Percentiles rank a stretch among this genome's conserved stretches.
These are phyloP conservation scores for Unio delphinus DNA, from an alignment of 2,888 invertebrate species.

Conservation along the genomic window DNA sequence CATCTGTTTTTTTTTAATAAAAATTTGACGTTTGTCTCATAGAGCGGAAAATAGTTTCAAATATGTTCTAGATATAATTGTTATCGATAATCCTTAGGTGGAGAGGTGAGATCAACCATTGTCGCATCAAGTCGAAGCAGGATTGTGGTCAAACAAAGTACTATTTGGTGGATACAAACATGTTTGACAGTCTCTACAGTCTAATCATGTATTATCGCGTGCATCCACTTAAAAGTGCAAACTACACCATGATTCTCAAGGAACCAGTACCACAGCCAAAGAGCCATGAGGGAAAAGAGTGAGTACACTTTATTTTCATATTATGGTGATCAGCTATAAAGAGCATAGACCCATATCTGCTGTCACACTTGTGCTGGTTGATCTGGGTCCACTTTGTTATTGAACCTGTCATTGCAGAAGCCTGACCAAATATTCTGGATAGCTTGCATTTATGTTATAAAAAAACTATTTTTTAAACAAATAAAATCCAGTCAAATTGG, in stretches of 20 bases:
- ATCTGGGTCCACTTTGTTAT: neutral
- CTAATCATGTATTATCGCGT: constrained; percentile 91
- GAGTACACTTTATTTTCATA: constrained; percentile 29
- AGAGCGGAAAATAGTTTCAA: too few species aligned
- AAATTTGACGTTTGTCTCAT: too few species aligned
- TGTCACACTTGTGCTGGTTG: neutral
- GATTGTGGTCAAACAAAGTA: constrained; percentile 91
- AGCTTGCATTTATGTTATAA: too few species aligned
- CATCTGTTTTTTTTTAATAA: too few species aligned
- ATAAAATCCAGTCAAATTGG: too few species aligned
- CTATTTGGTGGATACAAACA: constrained; percentile 88
- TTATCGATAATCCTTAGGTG: constrained; percentile 73
- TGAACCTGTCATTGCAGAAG: too few species aligned
- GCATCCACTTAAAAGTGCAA: constrained; percentile 88
- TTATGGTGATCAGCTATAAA: too few species aligned
- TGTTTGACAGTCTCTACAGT: constrained; percentile 92
- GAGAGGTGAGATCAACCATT: constrained; percentile 88
- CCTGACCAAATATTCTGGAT: too few species aligned
- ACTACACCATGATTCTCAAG: constrained; percentile 88
- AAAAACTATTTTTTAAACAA: too few species aligned
- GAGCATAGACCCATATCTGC: neutral
- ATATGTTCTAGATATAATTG: too few species aligned
- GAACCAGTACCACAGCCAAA: constrained; percentile 96
- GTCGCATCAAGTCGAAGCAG: constrained; percentile 87
- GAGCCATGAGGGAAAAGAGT: constrained; percentile 90